A percentile compares a stretch with the other conserved stretches of the same genome.
Evolutionary conservation across 2,888 invertebrate species (phyloP).

Genomic region (Caenorhabditis parvicauda): DNA sequence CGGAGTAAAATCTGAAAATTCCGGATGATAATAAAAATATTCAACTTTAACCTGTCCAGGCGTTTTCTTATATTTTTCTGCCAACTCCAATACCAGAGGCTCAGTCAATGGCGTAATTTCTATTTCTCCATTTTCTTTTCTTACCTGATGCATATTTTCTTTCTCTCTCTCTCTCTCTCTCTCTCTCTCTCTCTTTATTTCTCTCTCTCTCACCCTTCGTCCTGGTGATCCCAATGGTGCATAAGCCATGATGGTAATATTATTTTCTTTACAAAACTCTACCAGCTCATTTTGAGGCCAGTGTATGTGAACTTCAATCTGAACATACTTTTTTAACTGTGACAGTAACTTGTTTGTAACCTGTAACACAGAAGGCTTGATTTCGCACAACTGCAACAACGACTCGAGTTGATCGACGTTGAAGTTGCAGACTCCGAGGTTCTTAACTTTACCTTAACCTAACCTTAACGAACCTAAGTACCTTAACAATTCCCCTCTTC

Average conservation of each 20-base stretch:
- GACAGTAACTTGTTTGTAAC: slow-evolving; percentile 24
- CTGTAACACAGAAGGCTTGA: slow-evolving; percentile 56
- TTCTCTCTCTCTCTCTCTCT: too few relatives aligned
- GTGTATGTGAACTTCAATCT: slow-evolving; percentile 76
- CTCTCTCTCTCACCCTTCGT: slow-evolving; percentile 21
- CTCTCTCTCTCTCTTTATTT: too few relatives aligned
- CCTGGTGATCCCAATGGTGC: slow-evolving; percentile 49
- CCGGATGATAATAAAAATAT: too few relatives aligned
- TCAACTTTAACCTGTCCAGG: slow-evolving; percentile 43
- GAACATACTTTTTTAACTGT: neutral
- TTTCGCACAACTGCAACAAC: slow-evolving; percentile 48
- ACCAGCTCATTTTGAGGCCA: slow-evolving; percentile 73
- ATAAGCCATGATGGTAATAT: slow-evolving; percentile 66
- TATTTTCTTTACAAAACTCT: slow-evolving; percentile 70
- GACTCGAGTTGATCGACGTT: slow-evolving; percentile 50
- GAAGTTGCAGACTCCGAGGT: slow-evolving; percentile 56
- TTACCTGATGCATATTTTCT: too few relatives aligned
- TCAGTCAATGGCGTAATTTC: slow-evolving; percentile 38
- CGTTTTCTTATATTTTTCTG: slow-evolving; percentile 41
- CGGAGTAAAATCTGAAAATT: slow-evolving; percentile 35
- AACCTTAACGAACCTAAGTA: neutral
- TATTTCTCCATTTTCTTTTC: too few relatives aligned
- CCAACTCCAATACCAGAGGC: slow-evolving; percentile 29
- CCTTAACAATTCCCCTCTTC: slow-evolving; percentile 31
- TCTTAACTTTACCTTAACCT: slow-evolving; percentile 18